A percentile compares a stretch with the other conserved stretches of the same genome.
Evolutionary conservation across 2,797 vertebrate genomes (phyloP).

Genomic region (Chaetodon trifasciatus): DNA sequence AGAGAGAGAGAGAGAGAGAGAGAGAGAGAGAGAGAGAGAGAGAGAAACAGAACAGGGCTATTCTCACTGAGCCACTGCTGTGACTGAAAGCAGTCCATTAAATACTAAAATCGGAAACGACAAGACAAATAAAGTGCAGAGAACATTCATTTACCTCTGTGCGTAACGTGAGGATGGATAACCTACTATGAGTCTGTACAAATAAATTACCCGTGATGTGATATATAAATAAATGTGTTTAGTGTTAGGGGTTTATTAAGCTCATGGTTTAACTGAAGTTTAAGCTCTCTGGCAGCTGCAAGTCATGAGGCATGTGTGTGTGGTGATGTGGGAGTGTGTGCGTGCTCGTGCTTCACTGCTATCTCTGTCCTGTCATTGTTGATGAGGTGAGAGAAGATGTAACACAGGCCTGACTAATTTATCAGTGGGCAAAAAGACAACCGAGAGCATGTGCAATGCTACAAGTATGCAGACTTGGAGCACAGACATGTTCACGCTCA

Average conservation of each 20-base stretch:
- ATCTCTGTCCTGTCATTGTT: conserved; percentile 64
- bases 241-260: conserved; percentile 34
- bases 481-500: conserved; percentile 6
- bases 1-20: background rate
- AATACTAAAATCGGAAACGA: conserved; percentile 34
- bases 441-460: conserved; percentile 48
- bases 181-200: conserved; percentile 4
- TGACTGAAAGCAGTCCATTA: conserved; percentile 24
- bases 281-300: conserved; percentile 54
- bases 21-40: no score
- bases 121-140: conserved; percentile 28
- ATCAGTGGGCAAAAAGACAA: conserved; percentile 66
- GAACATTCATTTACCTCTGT: conserved; percentile 12
- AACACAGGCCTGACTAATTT: conserved; percentile 66
- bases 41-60: conserved; percentile 8
- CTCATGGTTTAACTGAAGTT: conserved; percentile 51
- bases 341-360: conserved; percentile 12
- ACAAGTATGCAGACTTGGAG: conserved; percentile 32
- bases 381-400: conserved; percentile 75
- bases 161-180: conserved; percentile 7
- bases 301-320: conserved; percentile 30
- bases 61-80: conserved; percentile 10
- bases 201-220: conserved; percentile 42
- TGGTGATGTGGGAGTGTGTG: background rate
- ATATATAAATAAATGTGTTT: conserved; percentile 52